Evolutionary conservation across 1,140 invertebrate species (phyloP).

Genomic region (Hesperophylax magnus): DNA sequence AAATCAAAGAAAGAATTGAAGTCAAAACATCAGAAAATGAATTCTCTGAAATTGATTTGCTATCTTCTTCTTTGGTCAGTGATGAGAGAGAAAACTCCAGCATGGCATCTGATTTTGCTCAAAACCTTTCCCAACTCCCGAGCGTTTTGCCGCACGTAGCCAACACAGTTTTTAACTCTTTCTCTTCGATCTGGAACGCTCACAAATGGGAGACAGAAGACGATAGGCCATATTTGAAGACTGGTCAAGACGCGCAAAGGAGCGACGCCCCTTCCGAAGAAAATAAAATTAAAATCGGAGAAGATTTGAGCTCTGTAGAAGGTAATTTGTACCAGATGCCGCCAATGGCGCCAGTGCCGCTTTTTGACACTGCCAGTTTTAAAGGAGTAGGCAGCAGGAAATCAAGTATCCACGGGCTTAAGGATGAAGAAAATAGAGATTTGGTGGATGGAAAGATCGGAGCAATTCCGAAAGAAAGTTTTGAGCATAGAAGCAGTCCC

Average conservation of each 20-base stretch:
- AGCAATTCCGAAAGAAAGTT: neutral
- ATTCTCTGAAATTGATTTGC: conserved; percentile 34
- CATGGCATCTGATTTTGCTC: conserved; percentile 70
- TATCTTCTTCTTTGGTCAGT: neutral
- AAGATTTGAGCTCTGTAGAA: neutral
- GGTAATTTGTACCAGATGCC: neutral
- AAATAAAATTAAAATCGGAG: neutral
- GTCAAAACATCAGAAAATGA: neutral
- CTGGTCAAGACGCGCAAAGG: neutral
- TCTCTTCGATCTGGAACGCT: conserved; percentile 69
- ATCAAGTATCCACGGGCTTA: neutral
- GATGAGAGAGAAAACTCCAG: conserved; percentile 63
- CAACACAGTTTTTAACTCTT: conserved; percentile 73
- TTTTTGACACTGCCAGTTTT: conserved; percentile 28
- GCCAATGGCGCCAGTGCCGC: conserved; percentile 30
- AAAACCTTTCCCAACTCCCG: conserved; percentile 72
- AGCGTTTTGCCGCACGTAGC: conserved; percentile 71
- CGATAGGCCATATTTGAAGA: neutral
- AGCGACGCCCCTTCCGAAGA: neutral
- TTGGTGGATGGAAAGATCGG: conserved; percentile 5
- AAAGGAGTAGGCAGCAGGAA: neutral
- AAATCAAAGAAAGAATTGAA: conserved; percentile 59
- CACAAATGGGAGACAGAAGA: conserved; percentile 23
- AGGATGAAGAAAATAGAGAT: conserved; percentile 13
- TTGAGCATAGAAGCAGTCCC: conserved; percentile 2